Conservation (phyloP, 2,797 vertebrate genomes). For the Nothura maculosa region DNA sequence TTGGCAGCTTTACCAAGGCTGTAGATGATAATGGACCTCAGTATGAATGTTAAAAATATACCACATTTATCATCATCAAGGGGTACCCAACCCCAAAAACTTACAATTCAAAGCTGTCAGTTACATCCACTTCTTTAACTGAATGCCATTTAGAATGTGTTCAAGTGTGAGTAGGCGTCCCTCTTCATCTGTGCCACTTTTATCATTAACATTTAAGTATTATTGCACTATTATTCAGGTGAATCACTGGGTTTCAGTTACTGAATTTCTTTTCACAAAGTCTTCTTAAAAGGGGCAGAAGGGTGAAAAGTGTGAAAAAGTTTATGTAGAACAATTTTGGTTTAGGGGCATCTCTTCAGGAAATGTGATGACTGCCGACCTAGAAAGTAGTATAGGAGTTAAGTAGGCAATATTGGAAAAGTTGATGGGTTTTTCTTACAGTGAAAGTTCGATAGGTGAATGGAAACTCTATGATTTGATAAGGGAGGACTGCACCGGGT, state of each 20-base stretch:
- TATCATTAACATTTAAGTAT: background rate
- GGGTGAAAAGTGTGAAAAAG: background rate
- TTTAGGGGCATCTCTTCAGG: background rate
- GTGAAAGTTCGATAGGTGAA: background rate
- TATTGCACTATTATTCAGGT: background rate
- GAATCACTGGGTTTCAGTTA: background rate
- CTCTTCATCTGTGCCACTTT: background rate
- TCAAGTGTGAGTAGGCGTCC: background rate
- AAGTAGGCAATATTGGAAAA: background rate
- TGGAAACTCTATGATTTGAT: background rate
- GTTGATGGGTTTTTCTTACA: background rate
- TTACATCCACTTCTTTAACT: background rate
- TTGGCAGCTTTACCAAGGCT: background rate
- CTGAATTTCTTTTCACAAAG: background rate
- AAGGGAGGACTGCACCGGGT: background rate
- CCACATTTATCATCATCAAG: background rate
- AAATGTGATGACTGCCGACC: background rate
- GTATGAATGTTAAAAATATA: background rate
- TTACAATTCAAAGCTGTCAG: background rate
- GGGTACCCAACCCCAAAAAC: background rate
- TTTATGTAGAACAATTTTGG: background rate
- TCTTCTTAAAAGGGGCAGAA: background rate
- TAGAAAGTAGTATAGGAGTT: background rate
- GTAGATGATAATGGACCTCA: background rate
- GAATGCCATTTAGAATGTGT: background rate